Evolutionary conservation across 2,113 vertebrate genomes (phyloP).

Genomic region (Stigmatopora argus): DNA sequence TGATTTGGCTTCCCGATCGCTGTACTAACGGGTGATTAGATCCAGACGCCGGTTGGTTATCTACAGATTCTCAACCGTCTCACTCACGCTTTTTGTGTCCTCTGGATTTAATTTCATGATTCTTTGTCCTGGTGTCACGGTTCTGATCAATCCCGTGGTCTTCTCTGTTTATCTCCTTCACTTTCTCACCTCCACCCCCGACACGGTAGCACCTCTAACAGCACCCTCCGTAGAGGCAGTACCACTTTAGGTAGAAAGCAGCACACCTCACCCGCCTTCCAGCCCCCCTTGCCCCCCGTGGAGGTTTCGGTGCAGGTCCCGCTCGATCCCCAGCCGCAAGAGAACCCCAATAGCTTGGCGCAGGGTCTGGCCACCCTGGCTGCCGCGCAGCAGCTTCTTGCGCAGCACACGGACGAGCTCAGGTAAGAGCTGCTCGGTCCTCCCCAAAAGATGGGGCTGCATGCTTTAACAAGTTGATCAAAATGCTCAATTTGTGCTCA

Average conservation of each 20-base stretch:
- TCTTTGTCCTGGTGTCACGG: conserved; percentile 23
- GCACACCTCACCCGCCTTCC: conserved; percentile 91
- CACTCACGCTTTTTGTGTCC: not conserved
- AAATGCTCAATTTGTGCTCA: not conserved
- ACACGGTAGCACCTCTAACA: conserved; percentile 85
- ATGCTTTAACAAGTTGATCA: conserved; percentile 1
- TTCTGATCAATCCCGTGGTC: conserved; percentile 47
- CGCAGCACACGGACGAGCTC: conserved; percentile 77
- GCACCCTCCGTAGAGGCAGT: conserved; percentile 85
- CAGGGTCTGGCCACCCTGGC: conserved; percentile 71
- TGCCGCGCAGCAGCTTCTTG: conserved; percentile 77
- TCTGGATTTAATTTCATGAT: conserved; percentile 22
- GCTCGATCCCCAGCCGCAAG: conserved; percentile 73
- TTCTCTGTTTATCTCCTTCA: conserved; percentile 35
- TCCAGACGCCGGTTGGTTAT: not conserved
- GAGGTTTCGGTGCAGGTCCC: conserved; percentile 71
- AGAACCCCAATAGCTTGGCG: conserved; percentile 70
- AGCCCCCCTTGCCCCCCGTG: conserved; percentile 91
- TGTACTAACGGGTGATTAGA: not conserved
- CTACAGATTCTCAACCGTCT: not conserved
- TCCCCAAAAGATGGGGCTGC: conserved; percentile 29
- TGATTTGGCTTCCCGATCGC: conserved; percentile 9
- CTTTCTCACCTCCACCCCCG: conserved; percentile 40
- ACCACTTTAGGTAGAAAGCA: conserved; percentile 94
- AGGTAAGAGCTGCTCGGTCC: conserved; percentile 78